A percentile compares a stretch with the other conserved stretches of the same genome.
phyloP scores from a whole-genome alignment of 2,797 vertebrate genomes.

The Lycodopsis pacificus region DNA sequence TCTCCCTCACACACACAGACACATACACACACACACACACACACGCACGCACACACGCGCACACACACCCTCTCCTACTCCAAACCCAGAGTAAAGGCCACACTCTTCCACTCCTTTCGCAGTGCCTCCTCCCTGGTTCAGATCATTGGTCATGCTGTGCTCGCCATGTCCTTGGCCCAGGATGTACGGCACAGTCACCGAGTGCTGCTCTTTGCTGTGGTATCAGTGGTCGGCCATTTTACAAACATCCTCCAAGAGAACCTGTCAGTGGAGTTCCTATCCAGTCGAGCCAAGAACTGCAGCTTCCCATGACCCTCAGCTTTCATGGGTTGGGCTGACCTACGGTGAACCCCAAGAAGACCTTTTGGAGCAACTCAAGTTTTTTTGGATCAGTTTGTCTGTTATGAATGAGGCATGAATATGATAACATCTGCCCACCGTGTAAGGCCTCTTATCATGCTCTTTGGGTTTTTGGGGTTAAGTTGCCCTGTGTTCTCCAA shows the following conservation, averaged over 20 bases:
- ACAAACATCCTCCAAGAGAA: slow-evolving; percentile 78
- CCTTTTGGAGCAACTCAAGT: slow-evolving; percentile 48
- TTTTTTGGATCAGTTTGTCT: slow-evolving; percentile 63
- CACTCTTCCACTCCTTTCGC: slow-evolving; percentile 58
- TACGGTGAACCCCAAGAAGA: slow-evolving; percentile 60
- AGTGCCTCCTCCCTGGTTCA: slow-evolving; percentile 68
- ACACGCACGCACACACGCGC: background rate
- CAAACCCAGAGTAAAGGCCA: slow-evolving; percentile 67
- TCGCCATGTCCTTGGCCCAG: slow-evolving; percentile 75
- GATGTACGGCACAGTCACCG: slow-evolving; percentile 60
- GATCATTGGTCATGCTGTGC: slow-evolving; percentile 75
- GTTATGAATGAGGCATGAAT: slow-evolving; percentile 64
- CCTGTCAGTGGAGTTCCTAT: slow-evolving; percentile 78
- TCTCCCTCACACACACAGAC: slow-evolving; percentile 27
- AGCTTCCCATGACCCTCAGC: slow-evolving; percentile 81
- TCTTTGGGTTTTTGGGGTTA: slow-evolving; percentile 38
- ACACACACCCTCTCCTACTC: slow-evolving; percentile 32
- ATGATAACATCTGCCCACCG: slow-evolving; percentile 65
- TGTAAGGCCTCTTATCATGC: slow-evolving; percentile 49
- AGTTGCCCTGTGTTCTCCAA: slow-evolving; percentile 45
- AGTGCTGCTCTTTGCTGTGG: slow-evolving; percentile 78
- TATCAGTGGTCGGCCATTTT: slow-evolving; percentile 78
- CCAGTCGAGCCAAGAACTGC: slow-evolving; percentile 65
- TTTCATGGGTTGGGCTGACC: slow-evolving; percentile 71
- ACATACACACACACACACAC: slow-evolving; percentile 14